These are phyloP conservation scores for Drosophila subsilvestris DNA, from an alignment of 2,888 invertebrate genomes.

Conservation along the genomic window DNA sequence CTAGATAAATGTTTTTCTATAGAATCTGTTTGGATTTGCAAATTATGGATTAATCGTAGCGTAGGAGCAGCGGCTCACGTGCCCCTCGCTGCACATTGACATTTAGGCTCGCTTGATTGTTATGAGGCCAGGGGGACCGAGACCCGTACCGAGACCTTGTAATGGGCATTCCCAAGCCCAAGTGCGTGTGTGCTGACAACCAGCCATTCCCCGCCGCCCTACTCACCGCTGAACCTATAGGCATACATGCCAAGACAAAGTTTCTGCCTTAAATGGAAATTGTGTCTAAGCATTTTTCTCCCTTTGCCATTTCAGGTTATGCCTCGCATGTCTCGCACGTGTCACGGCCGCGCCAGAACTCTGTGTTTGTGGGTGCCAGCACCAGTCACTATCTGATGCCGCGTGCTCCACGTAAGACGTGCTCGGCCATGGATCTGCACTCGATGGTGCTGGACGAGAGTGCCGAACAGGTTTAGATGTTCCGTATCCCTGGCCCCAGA, in stretches of 20 bases:
- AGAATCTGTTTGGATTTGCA: neutral
- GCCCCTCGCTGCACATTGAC: constrained; percentile 5
- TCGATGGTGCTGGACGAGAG: constrained; percentile 87
- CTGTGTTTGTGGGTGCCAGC: constrained; percentile 92
- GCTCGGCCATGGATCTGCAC: constrained; percentile 93
- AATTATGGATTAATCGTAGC: too few species aligned
- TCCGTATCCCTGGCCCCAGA: neutral
- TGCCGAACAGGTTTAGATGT: constrained; percentile 80
- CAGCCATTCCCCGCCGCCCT: too few species aligned
- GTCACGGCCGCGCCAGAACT: constrained; percentile 89
- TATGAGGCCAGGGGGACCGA: neutral
- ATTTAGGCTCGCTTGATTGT: constrained; percentile 38
- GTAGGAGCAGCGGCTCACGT: neutral
- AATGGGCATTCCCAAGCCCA: too few species aligned
- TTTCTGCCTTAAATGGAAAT: constrained; percentile 1
- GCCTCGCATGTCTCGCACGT: constrained; percentile 72
- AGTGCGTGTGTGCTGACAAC: too few species aligned
- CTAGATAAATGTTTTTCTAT: neutral
- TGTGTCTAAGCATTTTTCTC: neutral
- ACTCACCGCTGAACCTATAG: too few species aligned
- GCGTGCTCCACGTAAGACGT: constrained; percentile 90
- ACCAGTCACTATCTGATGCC: constrained; percentile 87
- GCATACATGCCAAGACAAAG: too few species aligned
- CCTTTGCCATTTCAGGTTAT: constrained; percentile 83
- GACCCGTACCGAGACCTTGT: too few species aligned